Evolutionary conservation across 1,140 invertebrate species (phyloP).

Genomic region (Wasmannia auropunctata): DNA sequence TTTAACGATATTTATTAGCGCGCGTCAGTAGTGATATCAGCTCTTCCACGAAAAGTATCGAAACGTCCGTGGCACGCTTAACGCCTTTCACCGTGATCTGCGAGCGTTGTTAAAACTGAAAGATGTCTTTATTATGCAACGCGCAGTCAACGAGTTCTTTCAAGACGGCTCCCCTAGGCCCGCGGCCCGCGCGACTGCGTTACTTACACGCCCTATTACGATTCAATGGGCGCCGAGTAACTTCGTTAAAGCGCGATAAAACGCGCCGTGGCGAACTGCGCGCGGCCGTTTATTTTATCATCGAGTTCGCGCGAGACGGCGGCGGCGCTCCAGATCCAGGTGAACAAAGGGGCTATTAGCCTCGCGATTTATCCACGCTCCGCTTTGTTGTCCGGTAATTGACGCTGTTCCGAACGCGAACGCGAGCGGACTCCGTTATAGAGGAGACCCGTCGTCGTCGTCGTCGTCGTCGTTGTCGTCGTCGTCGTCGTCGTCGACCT

Average conservation of each 20-base stretch:
- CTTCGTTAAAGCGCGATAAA: slow-evolving; percentile 47
- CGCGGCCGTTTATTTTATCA: slow-evolving; percentile 59
- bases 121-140: slow-evolving; percentile 27
- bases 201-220: slow-evolving; percentile 46
- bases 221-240: slow-evolving; percentile 41
- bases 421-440: slow-evolving; percentile 53
- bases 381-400: slow-evolving; percentile 62
- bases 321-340: slow-evolving; percentile 29
- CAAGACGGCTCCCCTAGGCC: not conserved
- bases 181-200: not conserved
- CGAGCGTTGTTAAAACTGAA: slow-evolving; percentile 11
- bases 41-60: not conserved
- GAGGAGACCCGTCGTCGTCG: not conserved
- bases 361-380: slow-evolving; percentile 45
- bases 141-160: slow-evolving; percentile 19
- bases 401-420: slow-evolving; percentile 47
- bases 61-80: not conserved
- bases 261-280: not conserved
- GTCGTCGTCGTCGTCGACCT: too few species aligned
- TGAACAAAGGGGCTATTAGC: slow-evolving; percentile 65
- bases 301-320: slow-evolving; percentile 30
- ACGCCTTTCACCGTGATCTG: not conserved
- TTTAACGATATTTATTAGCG: not conserved
- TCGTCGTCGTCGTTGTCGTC: too few species aligned
- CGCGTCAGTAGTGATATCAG: not conserved